Evolutionary conservation across 2,888 invertebrate species (phyloP), one percentile per base, ranked within the genome.

Genomic region (Nysson spinosus): DNA sequence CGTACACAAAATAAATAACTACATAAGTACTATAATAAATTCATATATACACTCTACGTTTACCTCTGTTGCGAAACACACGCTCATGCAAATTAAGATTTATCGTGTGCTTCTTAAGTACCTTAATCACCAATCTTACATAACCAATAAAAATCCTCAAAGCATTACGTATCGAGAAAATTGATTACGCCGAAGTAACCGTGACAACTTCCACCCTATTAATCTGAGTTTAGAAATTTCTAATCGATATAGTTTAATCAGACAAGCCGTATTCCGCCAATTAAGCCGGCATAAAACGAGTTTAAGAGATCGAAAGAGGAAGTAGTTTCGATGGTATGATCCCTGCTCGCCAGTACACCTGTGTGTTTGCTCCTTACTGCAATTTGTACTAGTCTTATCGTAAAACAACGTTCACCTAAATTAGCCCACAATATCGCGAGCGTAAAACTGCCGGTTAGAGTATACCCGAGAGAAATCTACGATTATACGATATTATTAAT

Each of bases 261-360:
- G 30, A 22, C 28, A 17, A 17, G 12, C 47, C 43, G 43, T 30
- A 44, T 50, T 56, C 50, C 32, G 44, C 37, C 60, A 64, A 74
- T 73, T 67, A 62, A 64, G 64, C 61, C 46, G 58, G 46, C 43
- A 57, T 39, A 14, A 50, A 73, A 70, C 60, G 56, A 58, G 67
- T 64, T 58, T 28, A 44, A 11, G 7, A 34, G 46, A 46, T 69
- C 57, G 52, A 56, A 49, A 44, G 55, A 39, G 75, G 70, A 70
- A 74, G 58, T 64, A 14, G 70, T 58, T 55, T 43, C 34, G 30
- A 57, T 52, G 30, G 40, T 39, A 17, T 43, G 40, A 43, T 58
- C 37, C 47, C 44, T 34, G 55, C 19, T 9, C 16, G 12, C 20
- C 7, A 39, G 26, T 46, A 43, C 54, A 68, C 56, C 61, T 68